These are phyloP conservation scores for Leptinotarsa haldemani DNA, from an alignment of 2,888 invertebrate genomes.

Conservation along the genomic window DNA sequence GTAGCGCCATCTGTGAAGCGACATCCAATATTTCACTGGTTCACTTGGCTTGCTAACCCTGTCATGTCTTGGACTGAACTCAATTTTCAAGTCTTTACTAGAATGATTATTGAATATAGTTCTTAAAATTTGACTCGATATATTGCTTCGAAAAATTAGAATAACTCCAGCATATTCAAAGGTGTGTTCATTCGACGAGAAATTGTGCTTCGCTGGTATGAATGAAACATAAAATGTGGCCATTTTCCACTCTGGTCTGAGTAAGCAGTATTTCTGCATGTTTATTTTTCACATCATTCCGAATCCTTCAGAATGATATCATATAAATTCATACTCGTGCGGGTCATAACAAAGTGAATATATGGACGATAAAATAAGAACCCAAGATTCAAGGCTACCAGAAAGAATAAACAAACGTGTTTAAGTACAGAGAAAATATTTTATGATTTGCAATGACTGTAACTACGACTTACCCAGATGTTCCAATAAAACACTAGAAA, in stretches of 20 bases:
- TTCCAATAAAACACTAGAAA: background rate
- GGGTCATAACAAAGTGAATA: conserved; percentile 33
- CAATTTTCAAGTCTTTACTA: no score
- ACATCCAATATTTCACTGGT: no score
- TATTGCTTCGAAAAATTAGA: no score
- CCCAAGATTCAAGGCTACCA: background rate
- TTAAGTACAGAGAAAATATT: background rate
- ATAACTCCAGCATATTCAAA: no score
- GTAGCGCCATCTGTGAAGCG: no score
- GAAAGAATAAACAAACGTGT: conserved; percentile 27
- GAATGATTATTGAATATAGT: no score
- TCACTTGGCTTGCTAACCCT: no score
- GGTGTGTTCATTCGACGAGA: no score
- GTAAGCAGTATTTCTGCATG: background rate
- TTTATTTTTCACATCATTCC: background rate
- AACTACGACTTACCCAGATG: background rate
- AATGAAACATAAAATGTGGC: background rate
- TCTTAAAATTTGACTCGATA: no score
- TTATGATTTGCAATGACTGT: background rate
- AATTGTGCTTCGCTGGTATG: no score
- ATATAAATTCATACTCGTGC: conserved; percentile 16
- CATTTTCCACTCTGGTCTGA: background rate
- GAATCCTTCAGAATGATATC: background rate
- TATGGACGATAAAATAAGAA: conserved; percentile 30
- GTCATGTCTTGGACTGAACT: no score